phyloP scores from a whole-genome alignment of 2,888 invertebrate species.

The Drosophila koepferae region DNA sequence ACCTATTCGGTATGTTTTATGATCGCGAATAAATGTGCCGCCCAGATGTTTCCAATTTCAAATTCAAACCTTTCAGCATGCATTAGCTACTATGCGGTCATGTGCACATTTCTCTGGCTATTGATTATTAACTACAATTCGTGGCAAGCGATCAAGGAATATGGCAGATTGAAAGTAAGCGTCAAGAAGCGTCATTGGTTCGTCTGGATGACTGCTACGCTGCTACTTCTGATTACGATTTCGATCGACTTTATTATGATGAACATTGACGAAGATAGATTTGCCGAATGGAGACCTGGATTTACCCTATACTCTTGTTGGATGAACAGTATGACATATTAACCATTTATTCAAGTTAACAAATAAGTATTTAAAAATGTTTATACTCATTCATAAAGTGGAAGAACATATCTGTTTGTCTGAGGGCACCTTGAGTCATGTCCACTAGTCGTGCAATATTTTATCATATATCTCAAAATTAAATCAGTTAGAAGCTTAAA shows the following conservation, averaged over 20 bases:
- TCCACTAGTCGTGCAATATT: too few relatives aligned
- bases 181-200: background rate
- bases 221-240: background rate
- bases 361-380: too few relatives aligned
- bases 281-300: background rate
- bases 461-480: too few relatives aligned
- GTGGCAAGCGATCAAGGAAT: background rate
- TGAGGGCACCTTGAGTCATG: too few relatives aligned
- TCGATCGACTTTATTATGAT: slow-evolving; percentile 1
- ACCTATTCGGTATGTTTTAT: background rate
- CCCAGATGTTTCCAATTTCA: background rate
- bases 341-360: too few relatives aligned
- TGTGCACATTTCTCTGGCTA: slow-evolving; percentile 1
- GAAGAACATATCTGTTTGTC: too few relatives aligned
- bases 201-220: background rate
- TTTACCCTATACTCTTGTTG: background rate
- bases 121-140: background rate
- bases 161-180: background rate
- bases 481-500: too few relatives aligned
- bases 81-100: slow-evolving; percentile 2
- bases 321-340: background rate
- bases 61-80: background rate
- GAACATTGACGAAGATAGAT: background rate
- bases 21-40: too few relatives aligned
- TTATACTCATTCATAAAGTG: too few relatives aligned